A percentile compares a stretch with the other conserved stretches of the same genome.
Conservation (phyloP, 2,113 vertebrate genomes). For the Xiphorhynchus elegans region DNA sequence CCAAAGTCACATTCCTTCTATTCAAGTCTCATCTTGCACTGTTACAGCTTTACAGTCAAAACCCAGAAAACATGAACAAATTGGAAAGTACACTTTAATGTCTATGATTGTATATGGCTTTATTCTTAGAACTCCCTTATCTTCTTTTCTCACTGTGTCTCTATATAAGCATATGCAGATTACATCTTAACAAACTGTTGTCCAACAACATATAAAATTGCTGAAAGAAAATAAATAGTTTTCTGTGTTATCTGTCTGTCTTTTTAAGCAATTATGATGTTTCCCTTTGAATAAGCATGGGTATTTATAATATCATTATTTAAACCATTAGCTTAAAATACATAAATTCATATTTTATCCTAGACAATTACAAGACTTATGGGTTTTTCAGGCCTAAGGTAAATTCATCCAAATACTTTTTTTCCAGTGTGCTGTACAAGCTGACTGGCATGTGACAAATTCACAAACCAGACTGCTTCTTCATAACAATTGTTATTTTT, state of each 20-base stretch:
- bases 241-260: background rate
- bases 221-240: background rate
- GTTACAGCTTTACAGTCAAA: background rate
- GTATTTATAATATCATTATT: background rate
- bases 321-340: background rate
- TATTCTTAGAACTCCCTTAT: background rate
- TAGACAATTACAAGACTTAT: background rate
- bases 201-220: background rate
- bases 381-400: background rate
- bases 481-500: background rate
- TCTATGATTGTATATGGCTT: background rate
- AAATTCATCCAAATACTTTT: background rate
- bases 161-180: fast-evolving
- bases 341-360: background rate
- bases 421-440: background rate
- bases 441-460: background rate
- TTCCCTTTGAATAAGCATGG: background rate
- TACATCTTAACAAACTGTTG: background rate
- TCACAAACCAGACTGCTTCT: background rate
- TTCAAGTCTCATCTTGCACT: background rate
- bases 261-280: background rate
- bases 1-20: background rate
- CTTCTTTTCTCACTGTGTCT: background rate
- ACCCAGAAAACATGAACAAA: background rate
- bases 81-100: fast-evolving